These are phyloP conservation scores for Gopherus evgoodei DNA, from an alignment of 2,113 vertebrate species.

Conservation along the genomic window DNA sequence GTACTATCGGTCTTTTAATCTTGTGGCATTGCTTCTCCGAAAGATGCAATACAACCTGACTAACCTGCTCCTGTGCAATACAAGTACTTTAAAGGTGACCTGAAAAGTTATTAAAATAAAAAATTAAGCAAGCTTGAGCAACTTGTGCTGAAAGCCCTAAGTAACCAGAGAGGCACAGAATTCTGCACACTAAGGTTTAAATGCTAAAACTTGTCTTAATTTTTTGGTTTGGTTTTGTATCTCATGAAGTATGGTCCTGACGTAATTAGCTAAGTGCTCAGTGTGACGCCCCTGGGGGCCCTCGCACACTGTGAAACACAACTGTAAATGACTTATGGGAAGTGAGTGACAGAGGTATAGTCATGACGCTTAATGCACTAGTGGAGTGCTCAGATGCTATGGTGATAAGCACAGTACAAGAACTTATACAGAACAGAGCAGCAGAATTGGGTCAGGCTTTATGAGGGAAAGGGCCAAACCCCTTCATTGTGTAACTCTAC, in stretches of 20 bases:
- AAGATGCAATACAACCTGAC: constrained; percentile 54
- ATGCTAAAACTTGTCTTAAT: not conserved
- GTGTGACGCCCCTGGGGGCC: not conserved
- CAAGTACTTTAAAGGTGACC: not conserved
- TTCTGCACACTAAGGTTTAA: not conserved
- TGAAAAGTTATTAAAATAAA: not conserved
- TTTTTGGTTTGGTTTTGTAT: not conserved
- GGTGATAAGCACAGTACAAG: not conserved
- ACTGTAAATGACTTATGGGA: not conserved
- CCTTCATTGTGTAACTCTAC: not conserved
- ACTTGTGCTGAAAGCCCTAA: not conserved
- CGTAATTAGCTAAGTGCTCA: not conserved
- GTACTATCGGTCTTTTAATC: constrained; percentile 33
- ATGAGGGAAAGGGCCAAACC: not conserved
- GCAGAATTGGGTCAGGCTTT: not conserved
- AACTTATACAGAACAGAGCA: not conserved
- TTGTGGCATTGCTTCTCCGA: constrained; percentile 28
- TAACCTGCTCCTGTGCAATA: not conserved
- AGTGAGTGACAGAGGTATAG: not conserved
- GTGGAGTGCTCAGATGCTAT: not conserved
- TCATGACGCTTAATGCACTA: not conserved
- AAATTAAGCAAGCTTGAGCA: not conserved
- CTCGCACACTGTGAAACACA: not conserved
- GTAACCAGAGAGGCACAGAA: not conserved
- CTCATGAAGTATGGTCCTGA: not conserved